Percentiles rank a stretch among this genome's conserved stretches.
phyloP scores from a whole-genome alignment of 2,888 invertebrate genomes.

The Rhorus exstirpatorius region DNA sequence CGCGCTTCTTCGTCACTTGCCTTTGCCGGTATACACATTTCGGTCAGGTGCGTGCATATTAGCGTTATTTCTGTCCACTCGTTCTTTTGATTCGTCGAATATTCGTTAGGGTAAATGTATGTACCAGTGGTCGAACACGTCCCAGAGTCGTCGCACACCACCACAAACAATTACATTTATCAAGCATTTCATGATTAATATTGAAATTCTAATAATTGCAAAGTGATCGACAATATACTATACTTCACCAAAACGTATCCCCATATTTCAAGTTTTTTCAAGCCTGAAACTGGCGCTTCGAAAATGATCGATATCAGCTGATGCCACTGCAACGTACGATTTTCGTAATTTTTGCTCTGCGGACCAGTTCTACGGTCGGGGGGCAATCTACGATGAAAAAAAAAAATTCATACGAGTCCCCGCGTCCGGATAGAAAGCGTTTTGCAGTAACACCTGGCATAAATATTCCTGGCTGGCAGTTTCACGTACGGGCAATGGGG shows the following conservation, averaged over 20 bases:
- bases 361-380: background rate
- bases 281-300: no score
- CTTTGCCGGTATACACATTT: conserved; percentile 26
- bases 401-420: background rate
- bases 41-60: conserved; percentile 41
- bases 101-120: no score
- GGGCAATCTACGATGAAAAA: conserved; percentile 14
- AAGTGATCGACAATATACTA: no score
- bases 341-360: background rate
- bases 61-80: background rate
- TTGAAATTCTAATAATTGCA: no score
- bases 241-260: no score
- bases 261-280: no score
- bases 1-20: conserved; percentile 46
- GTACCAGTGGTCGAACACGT: no score
- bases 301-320: no score
- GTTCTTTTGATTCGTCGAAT: background rate
- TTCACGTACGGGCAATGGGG: background rate
- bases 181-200: no score
- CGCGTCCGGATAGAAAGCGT: conserved; percentile 14
- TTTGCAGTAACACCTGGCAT: conserved; percentile 10
- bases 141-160: no score
- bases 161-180: no score
- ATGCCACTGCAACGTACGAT: no score
- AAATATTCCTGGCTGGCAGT: conserved; percentile 20